These are phyloP conservation scores for Tinamus guttatus DNA, from an alignment of 2,113 vertebrate species.

Conservation along the genomic window DNA sequence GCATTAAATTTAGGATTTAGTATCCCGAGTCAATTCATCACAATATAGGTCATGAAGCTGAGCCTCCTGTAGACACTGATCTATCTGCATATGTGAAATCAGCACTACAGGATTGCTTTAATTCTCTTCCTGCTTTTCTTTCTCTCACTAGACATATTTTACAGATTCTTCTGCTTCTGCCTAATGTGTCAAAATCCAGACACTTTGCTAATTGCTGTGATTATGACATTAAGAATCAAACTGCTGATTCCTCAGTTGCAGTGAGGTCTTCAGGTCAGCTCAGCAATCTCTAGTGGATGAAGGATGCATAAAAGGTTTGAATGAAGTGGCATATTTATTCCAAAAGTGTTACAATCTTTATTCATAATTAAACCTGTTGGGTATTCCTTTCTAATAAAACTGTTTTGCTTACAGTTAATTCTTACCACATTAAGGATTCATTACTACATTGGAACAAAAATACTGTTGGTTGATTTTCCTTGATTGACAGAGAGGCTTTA, in stretches of 20 bases:
- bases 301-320: conserved; percentile 25
- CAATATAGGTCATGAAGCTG: background rate
- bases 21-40: background rate
- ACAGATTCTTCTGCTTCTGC: background rate
- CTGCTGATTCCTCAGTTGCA: conserved; percentile 21
- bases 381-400: conserved; percentile 40
- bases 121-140: background rate
- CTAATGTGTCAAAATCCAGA: conserved; percentile 11
- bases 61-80: background rate
- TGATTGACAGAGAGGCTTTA: conserved; percentile 32
- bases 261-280: background rate
- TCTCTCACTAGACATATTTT: background rate
- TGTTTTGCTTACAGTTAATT: conserved; percentile 9
- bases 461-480: conserved; percentile 35
- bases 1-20: background rate
- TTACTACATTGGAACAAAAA: conserved; percentile 48
- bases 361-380: conserved; percentile 68
- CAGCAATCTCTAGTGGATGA: conserved; percentile 9
- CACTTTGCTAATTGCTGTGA: conserved; percentile 45
- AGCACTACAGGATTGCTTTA: background rate
- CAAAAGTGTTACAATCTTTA: conserved; percentile 36
- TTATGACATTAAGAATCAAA: conserved; percentile 41
- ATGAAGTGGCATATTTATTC: conserved; percentile 49
- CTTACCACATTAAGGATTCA: conserved; percentile 17
- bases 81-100: background rate